These are phyloP conservation scores for Eulemur mongoz DNA, from an alignment of 2,797 vertebrate genomes.

Conservation along the genomic window DNA sequence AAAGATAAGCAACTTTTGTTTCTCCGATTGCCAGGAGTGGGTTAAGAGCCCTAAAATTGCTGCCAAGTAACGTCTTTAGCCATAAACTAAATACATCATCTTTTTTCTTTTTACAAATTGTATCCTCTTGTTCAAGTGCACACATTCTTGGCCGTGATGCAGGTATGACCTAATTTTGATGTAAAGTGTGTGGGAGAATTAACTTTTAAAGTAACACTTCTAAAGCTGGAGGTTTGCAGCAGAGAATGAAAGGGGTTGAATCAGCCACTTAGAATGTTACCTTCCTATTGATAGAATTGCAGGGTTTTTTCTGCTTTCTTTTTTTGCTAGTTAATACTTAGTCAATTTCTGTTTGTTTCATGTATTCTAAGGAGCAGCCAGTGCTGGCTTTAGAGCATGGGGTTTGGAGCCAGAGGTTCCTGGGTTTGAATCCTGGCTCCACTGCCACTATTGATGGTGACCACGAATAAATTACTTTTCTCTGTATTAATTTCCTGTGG, in stretches of 20 bases:
- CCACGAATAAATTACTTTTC: background rate
- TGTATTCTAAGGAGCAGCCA: background rate
- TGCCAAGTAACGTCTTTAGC: slow-evolving; percentile 9
- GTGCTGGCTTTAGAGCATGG: background rate
- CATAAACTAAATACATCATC: slow-evolving; percentile 3
- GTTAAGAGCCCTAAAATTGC: background rate
- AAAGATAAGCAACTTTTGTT: background rate
- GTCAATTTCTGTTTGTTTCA: background rate
- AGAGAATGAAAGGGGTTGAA: background rate
- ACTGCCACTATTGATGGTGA: background rate
- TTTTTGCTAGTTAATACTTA: background rate
- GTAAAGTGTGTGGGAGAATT: background rate
- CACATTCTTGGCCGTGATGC: background rate
- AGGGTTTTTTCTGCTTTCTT: background rate
- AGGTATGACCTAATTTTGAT: slow-evolving; percentile 23
- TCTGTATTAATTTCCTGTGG: background rate
- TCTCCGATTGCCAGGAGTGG: background rate
- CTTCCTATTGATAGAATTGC: background rate
- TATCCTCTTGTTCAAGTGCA: background rate
- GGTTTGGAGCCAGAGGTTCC: background rate
- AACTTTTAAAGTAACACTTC: background rate
- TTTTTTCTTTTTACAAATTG: slow-evolving; percentile 4
- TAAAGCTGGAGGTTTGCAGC: background rate
- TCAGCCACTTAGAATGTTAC: background rate
- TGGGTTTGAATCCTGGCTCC: background rate